Base-by-base conservation (phyloP, 2,113 vertebrate genomes). In the Neodontobutis hainanensis region DNA sequence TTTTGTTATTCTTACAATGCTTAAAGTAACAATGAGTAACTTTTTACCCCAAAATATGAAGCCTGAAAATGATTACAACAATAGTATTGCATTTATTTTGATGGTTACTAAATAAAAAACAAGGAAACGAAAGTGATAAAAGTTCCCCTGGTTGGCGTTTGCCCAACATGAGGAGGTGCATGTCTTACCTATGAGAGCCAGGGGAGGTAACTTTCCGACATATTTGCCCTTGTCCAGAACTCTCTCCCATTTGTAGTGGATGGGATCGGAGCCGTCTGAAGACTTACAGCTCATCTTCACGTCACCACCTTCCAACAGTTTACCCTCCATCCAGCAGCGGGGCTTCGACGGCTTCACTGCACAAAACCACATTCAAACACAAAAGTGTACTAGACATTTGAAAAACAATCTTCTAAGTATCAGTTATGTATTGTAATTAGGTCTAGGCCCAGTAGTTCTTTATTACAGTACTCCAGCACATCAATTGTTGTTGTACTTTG, bases 311-410 rank as follows among this genome's bases (percentile, higher is more conserved):
- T 94, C 93, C 16, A 92, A 65, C 49, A 92, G 75, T 60, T 94
- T 92, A 3, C 96, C 96, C 86, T 98, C 95, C 76, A 94, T 77
- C 92, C 95, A 95, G 82, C 96, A 98, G 50, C 92, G 94, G 7
- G 96, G 96, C 79, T 96, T 95, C n/a, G 96, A 95, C 0, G 96
- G 96, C 74, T 93, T 97, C 69, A 95, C 96, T 98, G 69, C 4
- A 32, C 0, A 63, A 3, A 9, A 12, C 14, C 6, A 36, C 51
- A 52, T 6, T 14, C 5, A 53, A 5, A 9, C 48, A 4, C 5
- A 40, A 40, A 40, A 40, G 38, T 40, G 5, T 8, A 40, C 38
- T 8, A 40, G 8, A 40, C 8, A 27, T 27, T 27, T 27, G 3
- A 5, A 40, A 40, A 40, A 40, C 38, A 40, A 40, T 27, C 19